Base-by-base conservation (phyloP, 2,888 invertebrate genomes). In the Drosophila phalerata region DNA sequence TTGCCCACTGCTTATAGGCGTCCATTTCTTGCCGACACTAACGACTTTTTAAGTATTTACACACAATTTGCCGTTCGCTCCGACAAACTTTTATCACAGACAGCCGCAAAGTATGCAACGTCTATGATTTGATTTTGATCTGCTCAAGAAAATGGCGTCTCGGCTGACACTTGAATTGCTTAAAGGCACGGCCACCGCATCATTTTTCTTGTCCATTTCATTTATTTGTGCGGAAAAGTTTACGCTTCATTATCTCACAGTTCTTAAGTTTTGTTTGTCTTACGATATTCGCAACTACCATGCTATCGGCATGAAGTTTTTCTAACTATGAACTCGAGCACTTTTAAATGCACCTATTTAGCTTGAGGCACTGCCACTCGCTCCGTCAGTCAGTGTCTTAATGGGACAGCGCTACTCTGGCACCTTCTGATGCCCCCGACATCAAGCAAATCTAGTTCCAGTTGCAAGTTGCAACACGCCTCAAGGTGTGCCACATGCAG, bases 1-100 rank as follows among this genome's bases (percentile, higher is more conserved):
- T 55, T 61, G 64, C 57, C 56, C 38, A 32, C 57, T 53, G 22
- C 66, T 56, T 55, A 22, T 40, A 19, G 42, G 58, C 66, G 65
- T 74, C 67, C 66, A 73, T 74, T 71, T 57, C 48, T 66, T 74
- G 72, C 56, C 57, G 68, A 42, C 67, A 56, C 78, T 86, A 85
- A 85, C 79, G 89, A 83, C 87, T 88, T 85, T 86, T 84, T 86
- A 88, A 85, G 89, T 84, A 85, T 87, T 88, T 86, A 77, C 85
- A 81, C 85, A 84, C 87, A 88, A 85, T 88, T 85, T 86, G 81
- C 69, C 70, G 32, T 45, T 51, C 38, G 52, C 60, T 43, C 60
- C 56, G 42, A 56, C 48, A 67, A 78, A 78, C 58, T 83, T 87
- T 85, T 79, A 84, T 66, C 71, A 73, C 74, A 52, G 68, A 64